Base-by-base conservation (phyloP, 2,888 invertebrate species). In the Cheilosia vulpina region DNA sequence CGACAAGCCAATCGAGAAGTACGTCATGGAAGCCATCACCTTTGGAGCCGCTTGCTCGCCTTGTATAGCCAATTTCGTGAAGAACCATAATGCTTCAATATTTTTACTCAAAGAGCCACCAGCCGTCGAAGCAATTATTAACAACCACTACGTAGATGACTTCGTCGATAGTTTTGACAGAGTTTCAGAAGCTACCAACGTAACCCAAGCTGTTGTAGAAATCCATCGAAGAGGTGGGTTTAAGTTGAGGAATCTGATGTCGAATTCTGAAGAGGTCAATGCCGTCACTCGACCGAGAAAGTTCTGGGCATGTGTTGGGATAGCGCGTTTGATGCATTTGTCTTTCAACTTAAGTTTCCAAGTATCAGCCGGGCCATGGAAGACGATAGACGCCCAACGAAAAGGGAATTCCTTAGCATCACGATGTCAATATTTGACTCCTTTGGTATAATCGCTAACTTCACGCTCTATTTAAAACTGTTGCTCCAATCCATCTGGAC, bases 161-260 rank as follows among this genome's bases (percentile, higher is more conserved):
- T 66, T 24, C 53, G 27, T 66, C 38, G 27, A 41, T 71, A 81
- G 78, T 19, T 79, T 87, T 34, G 87, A 88, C 7, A 88, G 88
- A 69, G 89, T 89, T 21, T 88, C 89, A n/a, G 89, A 87, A 57
- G 87, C 90, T 4, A 88, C 88, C 4, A 88, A 89, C 47, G 84
- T 87, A 2, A 87, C 88, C 4, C 75, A 87, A 0, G 43, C 41
- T n/a, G 62, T 62, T 2, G n/a, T 62, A 19, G 19, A 2, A 7
- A 72, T 72, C n/a, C 43, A 71, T 31, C 31, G 27, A 38, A 50
- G n/a, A n/a, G n/a, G n/a, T n/a, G n/a, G n/a, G n/a, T n/a, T n/a
- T n/a, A n/a, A n/a, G n/a, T n/a, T n/a, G n/a, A n/a, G n/a, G n/a
- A n/a, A n/a, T n/a, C n/a, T n/a, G n/a, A n/a, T n/a, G n/a, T n/a